Conservation (phyloP, 2,888 invertebrate genomes). For the Brachypalpus laphriformis region DNA sequence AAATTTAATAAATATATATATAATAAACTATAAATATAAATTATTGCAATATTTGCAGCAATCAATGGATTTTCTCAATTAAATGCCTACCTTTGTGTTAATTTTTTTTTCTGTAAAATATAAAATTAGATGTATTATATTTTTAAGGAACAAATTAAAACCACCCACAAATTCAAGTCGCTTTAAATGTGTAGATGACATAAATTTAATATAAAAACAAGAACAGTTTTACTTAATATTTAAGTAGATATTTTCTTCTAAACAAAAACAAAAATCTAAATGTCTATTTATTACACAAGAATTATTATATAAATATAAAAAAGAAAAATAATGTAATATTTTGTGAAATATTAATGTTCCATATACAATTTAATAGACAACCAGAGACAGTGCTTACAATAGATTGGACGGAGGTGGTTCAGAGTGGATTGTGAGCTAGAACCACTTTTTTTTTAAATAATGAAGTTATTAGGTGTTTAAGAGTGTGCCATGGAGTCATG, state of each 20-base stretch:
- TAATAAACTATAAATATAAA: slow-evolving; percentile 17
- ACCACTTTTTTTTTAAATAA: no score
- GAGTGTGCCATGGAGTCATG: no score
- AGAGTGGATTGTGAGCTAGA: background rate
- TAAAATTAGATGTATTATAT: background rate
- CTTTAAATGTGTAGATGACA: slow-evolving; percentile 72
- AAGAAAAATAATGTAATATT: slow-evolving; percentile 51
- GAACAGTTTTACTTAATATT: slow-evolving; percentile 64
- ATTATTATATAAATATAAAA: slow-evolving; percentile 39
- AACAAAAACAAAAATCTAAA: slow-evolving; percentile 58
- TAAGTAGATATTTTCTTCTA: slow-evolving; percentile 69
- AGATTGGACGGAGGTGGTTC: background rate
- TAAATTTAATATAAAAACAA: slow-evolving; percentile 9
- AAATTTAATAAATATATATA: background rate
- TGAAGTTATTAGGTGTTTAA: background rate
- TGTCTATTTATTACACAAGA: slow-evolving; percentile 72
- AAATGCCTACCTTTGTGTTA: slow-evolving; percentile 16
- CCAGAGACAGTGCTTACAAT: slow-evolving; percentile 14
- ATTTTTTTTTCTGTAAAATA: slow-evolving; percentile 25
- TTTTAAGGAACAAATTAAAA: slow-evolving; percentile 46
- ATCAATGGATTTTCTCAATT: slow-evolving; percentile 29
- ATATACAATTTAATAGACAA: slow-evolving; percentile 52
- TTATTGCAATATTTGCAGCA: slow-evolving; percentile 69
- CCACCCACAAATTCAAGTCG: slow-evolving; percentile 73
- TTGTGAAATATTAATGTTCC: slow-evolving; percentile 61